phyloP scores from a whole-genome alignment of 2,113 vertebrate species.

The Romanogobio albipinnatus region DNA sequence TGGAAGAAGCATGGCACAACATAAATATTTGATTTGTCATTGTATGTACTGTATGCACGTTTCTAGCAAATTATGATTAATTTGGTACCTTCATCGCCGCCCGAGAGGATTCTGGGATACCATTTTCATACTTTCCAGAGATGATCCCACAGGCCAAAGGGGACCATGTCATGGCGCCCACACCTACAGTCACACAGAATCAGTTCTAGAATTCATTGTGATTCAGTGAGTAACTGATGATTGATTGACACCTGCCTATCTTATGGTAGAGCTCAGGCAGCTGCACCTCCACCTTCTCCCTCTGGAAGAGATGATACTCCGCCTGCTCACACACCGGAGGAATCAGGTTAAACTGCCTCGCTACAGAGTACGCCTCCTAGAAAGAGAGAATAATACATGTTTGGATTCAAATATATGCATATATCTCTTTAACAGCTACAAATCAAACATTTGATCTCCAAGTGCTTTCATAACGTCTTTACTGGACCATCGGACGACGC shows the following conservation, averaged over 20 bases:
- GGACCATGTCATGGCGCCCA: slow-evolving; percentile 98
- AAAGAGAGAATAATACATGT: slow-evolving; percentile 14
- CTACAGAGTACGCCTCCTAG: slow-evolving; percentile 97
- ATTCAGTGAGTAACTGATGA: neutral
- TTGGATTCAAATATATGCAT: neutral
- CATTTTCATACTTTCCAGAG: slow-evolving; percentile 96
- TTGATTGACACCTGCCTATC: slow-evolving; percentile 84
- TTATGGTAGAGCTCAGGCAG: slow-evolving; percentile 97
- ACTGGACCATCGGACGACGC: neutral
- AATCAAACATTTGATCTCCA: neutral
- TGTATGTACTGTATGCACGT: neutral
- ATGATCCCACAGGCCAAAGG: slow-evolving; percentile 97
- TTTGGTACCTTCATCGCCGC: slow-evolving; percentile 91
- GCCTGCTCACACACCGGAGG: slow-evolving; percentile 97
- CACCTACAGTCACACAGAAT: slow-evolving; percentile 81
- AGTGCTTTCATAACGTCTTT: neutral
- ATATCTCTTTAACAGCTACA: neutral
- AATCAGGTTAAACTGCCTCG: slow-evolving; percentile 97
- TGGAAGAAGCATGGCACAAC: neutral
- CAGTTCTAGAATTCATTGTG: neutral
- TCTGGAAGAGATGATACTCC: slow-evolving; percentile 96
- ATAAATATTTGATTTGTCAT: neutral
- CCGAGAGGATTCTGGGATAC: slow-evolving; percentile 93
- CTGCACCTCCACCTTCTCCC: slow-evolving; percentile 98
- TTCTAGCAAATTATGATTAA: neutral